Percentiles rank a stretch among this genome's conserved stretches.
Evolutionary conservation across 2,888 invertebrate species (phyloP).

Genomic region (Cheilosia variabilis): DNA sequence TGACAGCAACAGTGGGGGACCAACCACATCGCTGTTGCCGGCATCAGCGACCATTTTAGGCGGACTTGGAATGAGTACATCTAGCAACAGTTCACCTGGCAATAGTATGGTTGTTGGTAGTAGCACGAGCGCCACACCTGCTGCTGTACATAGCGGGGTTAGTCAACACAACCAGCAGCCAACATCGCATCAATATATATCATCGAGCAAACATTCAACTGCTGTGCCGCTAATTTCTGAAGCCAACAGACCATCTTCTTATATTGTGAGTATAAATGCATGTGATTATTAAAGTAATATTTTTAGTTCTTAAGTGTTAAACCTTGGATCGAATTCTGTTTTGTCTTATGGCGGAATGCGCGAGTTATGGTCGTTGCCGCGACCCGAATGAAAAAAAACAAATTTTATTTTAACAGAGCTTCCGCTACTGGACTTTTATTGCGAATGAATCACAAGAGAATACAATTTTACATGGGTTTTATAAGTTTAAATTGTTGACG

Average conservation of each 20-base stretch:
- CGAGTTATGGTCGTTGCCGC: too few species aligned
- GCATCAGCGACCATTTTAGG: constrained; percentile 67
- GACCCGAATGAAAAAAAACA: too few species aligned
- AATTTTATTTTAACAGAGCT: too few species aligned
- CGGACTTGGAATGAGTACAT: constrained; percentile 35
- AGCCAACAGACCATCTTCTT: constrained; percentile 81
- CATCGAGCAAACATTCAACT: constrained; percentile 68
- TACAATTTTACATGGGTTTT: too few species aligned
- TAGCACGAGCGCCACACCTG: constrained; percentile 25
- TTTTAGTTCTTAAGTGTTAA: not conserved
- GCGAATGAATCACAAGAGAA: too few species aligned
- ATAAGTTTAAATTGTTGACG: too few species aligned
- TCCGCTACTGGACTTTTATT: too few species aligned
- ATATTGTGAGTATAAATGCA: constrained; percentile 79
- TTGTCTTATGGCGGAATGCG: too few species aligned
- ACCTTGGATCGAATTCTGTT: not conserved
- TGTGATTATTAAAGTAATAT: not conserved
- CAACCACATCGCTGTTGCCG: constrained; percentile 59
- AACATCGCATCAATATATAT: constrained; percentile 23
- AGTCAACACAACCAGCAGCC: constrained; percentile 19
- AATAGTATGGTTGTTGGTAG: constrained; percentile 1
- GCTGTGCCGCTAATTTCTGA: constrained; percentile 78
- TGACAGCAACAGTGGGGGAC: constrained; percentile 64
- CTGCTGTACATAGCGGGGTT: constrained; percentile 24
- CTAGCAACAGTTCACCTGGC: constrained; percentile 24